These are phyloP conservation scores for Leptinotarsa haldemani DNA, from an alignment of 2,888 invertebrate genomes.

Conservation along the genomic window DNA sequence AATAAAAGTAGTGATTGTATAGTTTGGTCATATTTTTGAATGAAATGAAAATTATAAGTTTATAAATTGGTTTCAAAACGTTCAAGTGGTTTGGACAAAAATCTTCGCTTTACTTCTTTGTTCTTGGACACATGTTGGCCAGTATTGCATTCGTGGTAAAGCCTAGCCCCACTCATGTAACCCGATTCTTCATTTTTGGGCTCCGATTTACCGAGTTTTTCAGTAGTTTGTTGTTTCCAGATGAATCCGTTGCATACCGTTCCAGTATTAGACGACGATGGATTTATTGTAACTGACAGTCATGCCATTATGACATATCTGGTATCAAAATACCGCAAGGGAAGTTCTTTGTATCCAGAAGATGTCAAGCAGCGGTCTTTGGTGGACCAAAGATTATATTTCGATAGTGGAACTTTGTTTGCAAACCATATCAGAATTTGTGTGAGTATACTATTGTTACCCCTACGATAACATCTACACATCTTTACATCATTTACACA, in stretches of 20 bases:
- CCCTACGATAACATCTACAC: too few relatives aligned
- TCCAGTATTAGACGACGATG: slow-evolving; percentile 71
- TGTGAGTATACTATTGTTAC: neutral
- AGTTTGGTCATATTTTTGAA: too few relatives aligned
- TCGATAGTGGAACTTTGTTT: slow-evolving; percentile 69
- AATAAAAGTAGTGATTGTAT: neutral
- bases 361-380: slow-evolving; percentile 67
- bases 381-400: slow-evolving; percentile 69
- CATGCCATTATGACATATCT: slow-evolving; percentile 69
- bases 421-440: slow-evolving; percentile 47
- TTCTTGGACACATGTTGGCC: too few relatives aligned
- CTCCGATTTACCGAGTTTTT: too few relatives aligned
- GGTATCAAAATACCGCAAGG: slow-evolving; percentile 68
- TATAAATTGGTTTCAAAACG: too few relatives aligned
- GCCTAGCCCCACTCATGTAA: too few relatives aligned
- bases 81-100: too few relatives aligned
- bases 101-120: too few relatives aligned
- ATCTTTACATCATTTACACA: too few relatives aligned
- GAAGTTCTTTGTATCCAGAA: slow-evolving; percentile 69
- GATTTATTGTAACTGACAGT: slow-evolving; percentile 67
- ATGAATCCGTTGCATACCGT: slow-evolving; percentile 71
- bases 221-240: slow-evolving; percentile 59
- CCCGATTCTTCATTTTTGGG: too few relatives aligned
- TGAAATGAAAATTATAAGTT: too few relatives aligned
- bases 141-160: too few relatives aligned